These are phyloP conservation scores for Baronia brevicornis DNA, from an alignment of 2,888 invertebrate species.

Conservation along the genomic window DNA sequence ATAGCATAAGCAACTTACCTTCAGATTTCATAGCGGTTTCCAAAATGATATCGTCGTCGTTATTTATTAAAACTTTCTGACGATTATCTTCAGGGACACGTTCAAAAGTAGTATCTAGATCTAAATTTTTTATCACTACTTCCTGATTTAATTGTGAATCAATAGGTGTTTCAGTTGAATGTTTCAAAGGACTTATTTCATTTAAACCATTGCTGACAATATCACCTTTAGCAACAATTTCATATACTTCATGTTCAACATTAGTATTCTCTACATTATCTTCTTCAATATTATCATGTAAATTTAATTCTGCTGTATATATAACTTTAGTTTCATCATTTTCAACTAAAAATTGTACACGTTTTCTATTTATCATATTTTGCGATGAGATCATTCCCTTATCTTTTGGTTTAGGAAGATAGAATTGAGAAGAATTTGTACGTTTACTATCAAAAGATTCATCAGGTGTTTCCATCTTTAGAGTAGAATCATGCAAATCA, in stretches of 20 bases:
- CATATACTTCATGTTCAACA: constrained; percentile 37
- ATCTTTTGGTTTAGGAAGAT: constrained; percentile 75
- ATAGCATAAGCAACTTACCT: constrained; percentile 25
- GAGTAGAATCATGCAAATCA: constrained; percentile 36
- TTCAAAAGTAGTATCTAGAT: constrained; percentile 37
- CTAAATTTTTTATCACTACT: constrained; percentile 33
- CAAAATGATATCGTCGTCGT: constrained; percentile 9
- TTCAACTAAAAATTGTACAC: constrained; percentile 83
- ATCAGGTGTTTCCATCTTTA: constrained; percentile 43
- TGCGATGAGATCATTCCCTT: constrained; percentile 41
- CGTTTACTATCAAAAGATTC: constrained; percentile 49
- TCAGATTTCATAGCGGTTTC: constrained; percentile 21
- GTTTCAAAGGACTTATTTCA: constrained; percentile 11
- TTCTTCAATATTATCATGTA: constrained; percentile 44
- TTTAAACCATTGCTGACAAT: constrained; percentile 53
- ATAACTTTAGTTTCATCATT: constrained; percentile 73
- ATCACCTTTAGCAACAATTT: constrained; percentile 41
- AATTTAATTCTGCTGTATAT: constrained; percentile 65
- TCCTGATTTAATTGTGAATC: constrained; percentile 22
- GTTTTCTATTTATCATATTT: constrained; percentile 74
- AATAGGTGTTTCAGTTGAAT: neutral
- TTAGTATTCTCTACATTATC: constrained; percentile 30
- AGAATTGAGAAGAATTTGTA: constrained; percentile 74
- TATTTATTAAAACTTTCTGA: constrained; percentile 14
- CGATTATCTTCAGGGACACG: constrained; percentile 27